These are phyloP conservation scores for Cynaeus angustus DNA, from an alignment of 2,888 invertebrate genomes.

Conservation along the genomic window DNA sequence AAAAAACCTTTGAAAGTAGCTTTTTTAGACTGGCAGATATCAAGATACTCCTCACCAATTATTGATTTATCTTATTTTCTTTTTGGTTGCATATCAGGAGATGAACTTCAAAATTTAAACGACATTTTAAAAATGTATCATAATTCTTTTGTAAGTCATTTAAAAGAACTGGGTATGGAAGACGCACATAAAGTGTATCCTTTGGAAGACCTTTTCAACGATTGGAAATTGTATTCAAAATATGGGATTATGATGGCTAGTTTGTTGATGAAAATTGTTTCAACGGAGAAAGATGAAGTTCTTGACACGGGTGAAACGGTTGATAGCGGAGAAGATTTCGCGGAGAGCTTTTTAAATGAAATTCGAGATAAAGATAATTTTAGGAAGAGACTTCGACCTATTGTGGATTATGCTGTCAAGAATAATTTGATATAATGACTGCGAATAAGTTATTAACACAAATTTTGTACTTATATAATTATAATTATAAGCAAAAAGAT, in stretches of 20 bases:
- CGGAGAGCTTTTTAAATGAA: constrained; percentile 13
- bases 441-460: neutral
- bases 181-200: neutral
- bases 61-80: constrained; percentile 64
- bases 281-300: constrained; percentile 28
- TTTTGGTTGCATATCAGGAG: constrained; percentile 57
- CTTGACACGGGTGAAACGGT: constrained; percentile 28
- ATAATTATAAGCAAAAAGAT: no score
- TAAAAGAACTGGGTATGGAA: constrained; percentile 54
- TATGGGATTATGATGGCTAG: constrained; percentile 6
- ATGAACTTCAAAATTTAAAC: constrained; percentile 59
- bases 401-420: constrained; percentile 23
- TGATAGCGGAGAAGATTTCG: constrained; percentile 22
- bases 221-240: constrained; percentile 31
- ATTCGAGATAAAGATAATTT: constrained; percentile 24
- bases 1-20: neutral
- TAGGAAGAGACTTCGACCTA: constrained; percentile 4
- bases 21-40: constrained; percentile 56
- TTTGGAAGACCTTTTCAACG: constrained; percentile 15
- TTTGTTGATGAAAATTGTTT: constrained; percentile 30
- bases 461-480: no score
- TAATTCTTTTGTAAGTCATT: constrained; percentile 53
- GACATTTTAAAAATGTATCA: constrained; percentile 60
- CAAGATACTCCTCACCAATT: constrained; percentile 55
- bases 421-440: constrained; percentile 18